A percentile compares a stretch with the other conserved stretches of the same genome.
Evolutionary conservation across 2,113 vertebrate species (phyloP).

Genomic region (Chrysemys picta): DNA sequence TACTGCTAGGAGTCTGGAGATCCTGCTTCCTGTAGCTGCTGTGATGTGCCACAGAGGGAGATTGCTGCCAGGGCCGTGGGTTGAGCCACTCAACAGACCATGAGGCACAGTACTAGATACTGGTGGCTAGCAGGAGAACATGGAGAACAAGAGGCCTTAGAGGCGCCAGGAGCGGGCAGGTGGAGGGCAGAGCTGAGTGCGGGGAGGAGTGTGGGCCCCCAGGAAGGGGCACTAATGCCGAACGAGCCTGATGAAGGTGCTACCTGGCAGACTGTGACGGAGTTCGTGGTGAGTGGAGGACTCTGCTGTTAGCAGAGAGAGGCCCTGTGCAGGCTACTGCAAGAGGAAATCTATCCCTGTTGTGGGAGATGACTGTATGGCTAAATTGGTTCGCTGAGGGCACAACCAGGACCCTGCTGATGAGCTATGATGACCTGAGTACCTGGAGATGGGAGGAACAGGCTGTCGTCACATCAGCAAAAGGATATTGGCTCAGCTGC

Average conservation of each 20-base stretch:
- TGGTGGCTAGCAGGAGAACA: background rate
- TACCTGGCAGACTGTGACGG: background rate
- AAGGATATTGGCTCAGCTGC: background rate
- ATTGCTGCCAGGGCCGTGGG: background rate
- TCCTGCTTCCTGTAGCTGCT: background rate
- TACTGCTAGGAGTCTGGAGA: slow-evolving; percentile 7
- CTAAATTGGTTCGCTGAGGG: background rate
- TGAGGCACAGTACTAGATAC: background rate
- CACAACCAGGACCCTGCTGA: accelerated
- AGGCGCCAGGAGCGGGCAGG: accelerated
- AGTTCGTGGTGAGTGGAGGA: background rate
- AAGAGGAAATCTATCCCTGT: accelerated
- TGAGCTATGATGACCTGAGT: background rate
- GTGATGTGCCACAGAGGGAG: background rate
- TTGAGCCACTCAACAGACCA: background rate
- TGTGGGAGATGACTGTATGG: background rate
- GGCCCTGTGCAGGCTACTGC: background rate
- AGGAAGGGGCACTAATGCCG: background rate
- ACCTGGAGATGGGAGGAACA: background rate
- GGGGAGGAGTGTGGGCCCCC: background rate
- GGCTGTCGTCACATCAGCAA: background rate
- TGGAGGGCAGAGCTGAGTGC: background rate
- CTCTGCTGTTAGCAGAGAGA: background rate
- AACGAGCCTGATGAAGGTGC: background rate
- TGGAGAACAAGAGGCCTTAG: background rate